Evolutionary conservation across 1,140 invertebrate genomes (phyloP).

Genomic region (Drosophila sturtevanti): DNA sequence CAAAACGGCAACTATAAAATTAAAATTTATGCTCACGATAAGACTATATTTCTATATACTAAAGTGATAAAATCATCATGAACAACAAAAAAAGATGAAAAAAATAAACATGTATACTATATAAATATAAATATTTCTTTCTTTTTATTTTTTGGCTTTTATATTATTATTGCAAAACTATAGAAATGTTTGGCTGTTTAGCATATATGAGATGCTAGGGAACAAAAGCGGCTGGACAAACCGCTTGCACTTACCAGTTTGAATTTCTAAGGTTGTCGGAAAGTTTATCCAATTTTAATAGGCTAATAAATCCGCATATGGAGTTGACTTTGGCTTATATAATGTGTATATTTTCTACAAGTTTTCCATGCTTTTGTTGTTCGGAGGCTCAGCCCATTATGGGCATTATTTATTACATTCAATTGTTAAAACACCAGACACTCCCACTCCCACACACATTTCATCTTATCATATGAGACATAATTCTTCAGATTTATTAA

Average conservation of each 20-base stretch:
- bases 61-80: slow-evolving; percentile 47
- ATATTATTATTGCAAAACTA: slow-evolving; percentile 8
- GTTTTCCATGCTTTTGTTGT: slow-evolving; percentile 57
- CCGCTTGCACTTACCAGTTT: slow-evolving; percentile 73
- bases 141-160: slow-evolving; percentile 33
- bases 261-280: slow-evolving; percentile 50
- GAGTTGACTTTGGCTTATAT: slow-evolving; percentile 47
- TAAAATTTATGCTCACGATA: slow-evolving; percentile 65
- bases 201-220: slow-evolving; percentile 54
- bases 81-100: slow-evolving; percentile 4
- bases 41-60: slow-evolving; percentile 42
- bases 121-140: slow-evolving; percentile 39
- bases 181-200: slow-evolving; percentile 41
- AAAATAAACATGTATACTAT: slow-evolving; percentile 31
- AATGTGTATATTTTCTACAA: slow-evolving; percentile 50
- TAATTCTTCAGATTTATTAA: slow-evolving; percentile 66
- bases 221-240: slow-evolving; percentile 52
- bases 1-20: slow-evolving; percentile 61
- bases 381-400: slow-evolving; percentile 61
- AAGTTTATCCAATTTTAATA: slow-evolving; percentile 76
- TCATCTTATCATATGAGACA: slow-evolving; percentile 76
- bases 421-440: slow-evolving; percentile 58
- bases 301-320: slow-evolving; percentile 71
- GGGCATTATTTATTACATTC: slow-evolving; percentile 69
- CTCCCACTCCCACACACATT: slow-evolving; percentile 68